These are phyloP conservation scores for Nymphalis polychloros DNA, from an alignment of 2,888 invertebrate species.

Conservation along the genomic window DNA sequence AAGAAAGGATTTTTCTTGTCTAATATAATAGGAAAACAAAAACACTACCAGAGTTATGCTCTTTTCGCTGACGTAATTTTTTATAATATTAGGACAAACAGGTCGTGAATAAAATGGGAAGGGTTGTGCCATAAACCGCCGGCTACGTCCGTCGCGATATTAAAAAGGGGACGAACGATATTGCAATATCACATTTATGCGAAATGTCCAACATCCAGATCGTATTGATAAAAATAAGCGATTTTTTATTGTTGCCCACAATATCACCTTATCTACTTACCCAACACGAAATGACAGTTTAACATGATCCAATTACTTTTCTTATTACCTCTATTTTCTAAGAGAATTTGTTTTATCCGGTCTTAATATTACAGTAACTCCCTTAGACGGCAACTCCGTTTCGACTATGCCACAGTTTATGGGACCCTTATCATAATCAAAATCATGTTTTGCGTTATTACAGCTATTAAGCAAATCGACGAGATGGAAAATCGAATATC, in stretches of 20 bases:
- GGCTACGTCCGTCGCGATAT: conserved; percentile 79
- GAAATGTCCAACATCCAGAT: conserved; percentile 81
- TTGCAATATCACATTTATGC: conserved; percentile 82
- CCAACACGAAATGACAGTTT: conserved; percentile 25
- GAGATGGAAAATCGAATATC: conserved; percentile 62
- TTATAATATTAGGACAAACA: conserved; percentile 82
- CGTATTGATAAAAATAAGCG: conserved; percentile 82
- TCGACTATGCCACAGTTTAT: conserved; percentile 43
- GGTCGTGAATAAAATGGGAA: conserved; percentile 81
- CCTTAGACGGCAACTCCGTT: conserved; percentile 29
- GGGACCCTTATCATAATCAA: conserved; percentile 62
- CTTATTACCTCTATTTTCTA: conserved; percentile 32
- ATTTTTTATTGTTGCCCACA: conserved; percentile 77
- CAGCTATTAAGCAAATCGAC: conserved; percentile 62
- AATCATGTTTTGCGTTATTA: conserved; percentile 65
- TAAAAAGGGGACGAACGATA: conserved; percentile 82
- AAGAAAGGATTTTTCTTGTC: neutral
- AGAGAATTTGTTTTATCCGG: conserved; percentile 31
- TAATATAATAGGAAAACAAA: conserved; percentile 17
- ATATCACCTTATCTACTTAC: conserved; percentile 46
- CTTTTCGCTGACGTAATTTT: conserved; percentile 77
- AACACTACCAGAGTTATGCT: conserved; percentile 21
- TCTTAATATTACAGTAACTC: conserved; percentile 32
- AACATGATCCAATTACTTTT: conserved; percentile 33
- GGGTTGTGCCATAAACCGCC: conserved; percentile 81